phyloP scores from a whole-genome alignment of 2,113 vertebrate genomes.

The Asarcornis scutulata region DNA sequence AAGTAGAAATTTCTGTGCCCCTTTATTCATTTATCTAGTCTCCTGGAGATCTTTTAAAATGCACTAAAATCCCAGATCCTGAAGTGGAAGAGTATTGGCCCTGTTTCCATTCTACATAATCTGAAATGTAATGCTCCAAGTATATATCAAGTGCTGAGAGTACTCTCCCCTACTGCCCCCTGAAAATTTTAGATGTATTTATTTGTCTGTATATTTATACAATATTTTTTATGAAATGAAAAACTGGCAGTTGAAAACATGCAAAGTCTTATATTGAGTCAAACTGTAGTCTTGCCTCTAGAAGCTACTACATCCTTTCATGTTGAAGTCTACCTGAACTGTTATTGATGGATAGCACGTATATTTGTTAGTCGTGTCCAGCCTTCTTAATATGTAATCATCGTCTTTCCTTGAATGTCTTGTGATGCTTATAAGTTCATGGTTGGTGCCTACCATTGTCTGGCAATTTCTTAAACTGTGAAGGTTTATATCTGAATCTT shows the following conservation, averaged over 20 bases:
- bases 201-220: not conserved
- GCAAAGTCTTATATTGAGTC: not conserved
- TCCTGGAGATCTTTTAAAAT: not conserved
- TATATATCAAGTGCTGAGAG: not conserved
- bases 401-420: not conserved
- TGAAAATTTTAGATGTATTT: not conserved
- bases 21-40: not conserved
- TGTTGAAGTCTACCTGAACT: not conserved
- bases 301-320: not conserved
- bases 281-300: not conserved
- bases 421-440: not conserved
- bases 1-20: not conserved
- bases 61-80: not conserved
- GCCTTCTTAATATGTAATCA: not conserved
- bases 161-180: not conserved
- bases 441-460: not conserved
- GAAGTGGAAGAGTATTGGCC: not conserved
- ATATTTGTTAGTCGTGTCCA: not conserved
- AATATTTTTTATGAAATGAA: not conserved
- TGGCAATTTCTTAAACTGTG: not conserved
- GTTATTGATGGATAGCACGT: not conserved
- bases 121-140: not conserved
- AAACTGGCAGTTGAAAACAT: not conserved
- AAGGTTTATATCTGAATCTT: not conserved
- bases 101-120: not conserved